Evolutionary conservation across 1,140 invertebrate genomes (phyloP).

Genomic region (Aradophagus sp.): DNA sequence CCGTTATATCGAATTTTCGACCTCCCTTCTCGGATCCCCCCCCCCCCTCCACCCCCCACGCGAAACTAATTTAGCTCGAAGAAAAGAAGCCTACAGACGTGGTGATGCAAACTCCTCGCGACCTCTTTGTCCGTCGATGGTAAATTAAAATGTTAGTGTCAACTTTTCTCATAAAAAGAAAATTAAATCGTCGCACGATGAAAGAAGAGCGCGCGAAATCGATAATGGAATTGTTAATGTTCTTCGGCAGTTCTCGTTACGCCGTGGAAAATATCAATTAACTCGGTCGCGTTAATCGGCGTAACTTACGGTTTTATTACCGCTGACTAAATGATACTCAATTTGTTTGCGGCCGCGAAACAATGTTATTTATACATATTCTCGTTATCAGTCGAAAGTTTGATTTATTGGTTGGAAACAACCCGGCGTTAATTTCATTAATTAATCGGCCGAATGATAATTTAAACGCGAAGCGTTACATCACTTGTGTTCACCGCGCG

Average conservation of each 20-base stretch:
- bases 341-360: too few species aligned
- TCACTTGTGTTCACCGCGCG: too few species aligned
- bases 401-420: slow-evolving; percentile 4
- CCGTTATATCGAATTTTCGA: too few species aligned
- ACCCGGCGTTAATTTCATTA: too few species aligned
- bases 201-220: slow-evolving; percentile 42
- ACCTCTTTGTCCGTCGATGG: slow-evolving; percentile 34
- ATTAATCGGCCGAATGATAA: too few species aligned
- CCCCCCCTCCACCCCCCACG: too few species aligned
- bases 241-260: slow-evolving; percentile 39
- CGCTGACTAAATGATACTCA: background rate
- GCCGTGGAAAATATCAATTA: slow-evolving; percentile 47
- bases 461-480: too few species aligned
- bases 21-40: too few species aligned
- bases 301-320: slow-evolving; percentile 38
- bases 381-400: too few species aligned
- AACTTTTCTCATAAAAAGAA: slow-evolving; percentile 52
- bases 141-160: slow-evolving; percentile 53
- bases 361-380: too few species aligned
- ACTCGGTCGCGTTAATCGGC: slow-evolving; percentile 35
- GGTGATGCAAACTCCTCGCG: slow-evolving; percentile 10
- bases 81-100: slow-evolving; percentile 16
- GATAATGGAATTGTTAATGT: slow-evolving; percentile 52
- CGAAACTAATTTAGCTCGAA: slow-evolving; percentile 15
- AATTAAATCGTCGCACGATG: slow-evolving; percentile 37